Evolutionary conservation across 92 coral and sea anemone species (phyloP), one percentile per base, ranked within the genome.

Genomic region (Palythoa caribaeorum): DNA sequence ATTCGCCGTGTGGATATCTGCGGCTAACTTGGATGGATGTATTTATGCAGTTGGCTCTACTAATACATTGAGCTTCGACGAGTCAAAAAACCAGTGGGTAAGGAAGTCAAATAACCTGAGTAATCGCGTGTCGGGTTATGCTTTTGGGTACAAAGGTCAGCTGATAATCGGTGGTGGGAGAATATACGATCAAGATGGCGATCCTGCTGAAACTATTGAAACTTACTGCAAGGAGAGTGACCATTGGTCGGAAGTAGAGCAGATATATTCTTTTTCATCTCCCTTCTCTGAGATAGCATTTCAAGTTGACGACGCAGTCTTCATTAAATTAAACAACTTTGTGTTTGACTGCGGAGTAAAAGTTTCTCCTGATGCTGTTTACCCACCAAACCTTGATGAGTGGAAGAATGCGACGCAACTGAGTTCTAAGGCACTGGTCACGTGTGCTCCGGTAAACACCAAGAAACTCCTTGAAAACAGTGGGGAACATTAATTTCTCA

Each of bases 41-140:
- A 16, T 15, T 38, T 73, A 14, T 16, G 77, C 77, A 16, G 36
- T 39, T 73, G 77, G 77, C 12, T 0, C 16, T 5, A 2, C 12
- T 73, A 1, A 15, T 5, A 13, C 52, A 17, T 17, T 1, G 50
- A 39, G 5, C 8, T 73, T 73, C 20, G 35, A 73, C 28, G 77
- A 73, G 54, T 73, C 77, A 13, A 73, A 39, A 73, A 73, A 73
- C 20, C 6, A 2, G 53, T 73, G 77, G 77, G 14, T 73, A 73
- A 6, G 14, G 9, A 73, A 73, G 14, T 73, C 19, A 38, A 37
- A 38, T 16, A 73, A 73, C 12, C 77, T 73, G 3, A 73, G 10
- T 2, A 5, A 73, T 39, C 51, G 52, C 21, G 15, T 12, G 14
- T 73, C 54, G 3, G 13, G 77, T 14, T 38, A 39, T 17, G 54